These are phyloP conservation scores for Sula dactylatra DNA, from an alignment of 2,113 vertebrate genomes.

Conservation along the genomic window DNA sequence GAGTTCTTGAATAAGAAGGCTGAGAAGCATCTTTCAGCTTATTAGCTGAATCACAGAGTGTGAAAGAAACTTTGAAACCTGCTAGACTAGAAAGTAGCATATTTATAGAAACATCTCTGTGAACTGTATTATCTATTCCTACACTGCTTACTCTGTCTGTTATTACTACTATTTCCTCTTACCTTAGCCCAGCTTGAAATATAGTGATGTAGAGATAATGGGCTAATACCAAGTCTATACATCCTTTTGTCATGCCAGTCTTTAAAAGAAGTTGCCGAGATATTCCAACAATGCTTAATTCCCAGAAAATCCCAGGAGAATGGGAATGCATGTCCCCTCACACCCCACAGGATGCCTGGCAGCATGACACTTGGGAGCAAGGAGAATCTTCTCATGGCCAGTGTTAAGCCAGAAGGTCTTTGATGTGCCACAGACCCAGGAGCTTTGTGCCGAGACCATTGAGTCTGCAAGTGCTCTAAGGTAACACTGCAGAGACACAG, in stretches of 20 bases:
- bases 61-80: conserved; percentile 65
- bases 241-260: background rate
- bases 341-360: background rate
- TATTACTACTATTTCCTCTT: conserved; percentile 35
- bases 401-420: background rate
- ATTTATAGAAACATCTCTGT: conserved; percentile 32
- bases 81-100: conserved; percentile 59
- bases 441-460: background rate
- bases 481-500: background rate
- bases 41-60: conserved; percentile 62
- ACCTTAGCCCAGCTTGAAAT: conserved; percentile 1
- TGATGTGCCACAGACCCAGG: background rate
- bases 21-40: conserved; percentile 61
- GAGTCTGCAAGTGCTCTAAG: background rate
- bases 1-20: conserved; percentile 53
- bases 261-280: background rate
- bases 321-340: background rate
- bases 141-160: background rate
- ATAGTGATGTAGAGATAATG: background rate
- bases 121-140: conserved; percentile 31
- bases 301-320: background rate
- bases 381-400: background rate
- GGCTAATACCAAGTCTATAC: background rate
- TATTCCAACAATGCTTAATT: background rate
- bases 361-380: background rate